A percentile compares a stretch with the other conserved stretches of the same genome.
Evolutionary conservation across 2,888 invertebrate species (phyloP).

Genomic region (Argyra leucocephala): DNA sequence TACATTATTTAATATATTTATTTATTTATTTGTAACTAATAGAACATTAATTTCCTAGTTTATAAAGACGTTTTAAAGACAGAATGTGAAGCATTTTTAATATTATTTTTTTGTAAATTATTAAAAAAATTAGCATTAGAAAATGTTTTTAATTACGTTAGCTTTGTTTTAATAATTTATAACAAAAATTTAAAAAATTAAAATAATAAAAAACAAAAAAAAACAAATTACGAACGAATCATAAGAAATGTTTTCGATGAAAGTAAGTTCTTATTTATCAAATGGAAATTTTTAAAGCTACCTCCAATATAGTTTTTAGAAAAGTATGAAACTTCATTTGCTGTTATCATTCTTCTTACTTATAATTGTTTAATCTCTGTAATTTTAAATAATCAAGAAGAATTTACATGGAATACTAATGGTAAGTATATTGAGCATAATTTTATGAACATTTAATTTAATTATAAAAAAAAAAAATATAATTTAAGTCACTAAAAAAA

Average conservation of each 20-base stretch:
- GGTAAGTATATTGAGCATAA: not conserved
- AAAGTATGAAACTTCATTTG: not conserved
- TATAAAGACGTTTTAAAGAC: too few relatives aligned
- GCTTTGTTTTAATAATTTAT: too few relatives aligned
- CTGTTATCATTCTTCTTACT: not conserved
- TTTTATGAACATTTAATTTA: not conserved
- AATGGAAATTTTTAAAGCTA: too few relatives aligned
- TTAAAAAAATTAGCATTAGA: too few relatives aligned
- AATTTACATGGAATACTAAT: not conserved
- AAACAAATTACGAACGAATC: too few relatives aligned
- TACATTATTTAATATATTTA: slow-evolving; percentile 14
- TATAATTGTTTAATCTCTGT: not conserved
- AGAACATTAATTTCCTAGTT: too few relatives aligned
- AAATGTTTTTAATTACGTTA: too few relatives aligned
- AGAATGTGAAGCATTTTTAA: too few relatives aligned
- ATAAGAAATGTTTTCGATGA: slow-evolving; percentile 4
- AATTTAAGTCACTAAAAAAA: slow-evolving; percentile 21
- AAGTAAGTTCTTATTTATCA: not conserved
- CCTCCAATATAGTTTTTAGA: not conserved
- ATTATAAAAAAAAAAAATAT: slow-evolving; percentile 1
- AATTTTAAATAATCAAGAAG: not conserved
- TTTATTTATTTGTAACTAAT: too few relatives aligned
- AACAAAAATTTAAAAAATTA: not conserved
- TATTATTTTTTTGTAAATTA: too few relatives aligned
- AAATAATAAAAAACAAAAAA: too few relatives aligned